These are phyloP conservation scores for Drosophila prosaltans DNA, from an alignment of 1,140 invertebrate genomes.

Conservation along the genomic window DNA sequence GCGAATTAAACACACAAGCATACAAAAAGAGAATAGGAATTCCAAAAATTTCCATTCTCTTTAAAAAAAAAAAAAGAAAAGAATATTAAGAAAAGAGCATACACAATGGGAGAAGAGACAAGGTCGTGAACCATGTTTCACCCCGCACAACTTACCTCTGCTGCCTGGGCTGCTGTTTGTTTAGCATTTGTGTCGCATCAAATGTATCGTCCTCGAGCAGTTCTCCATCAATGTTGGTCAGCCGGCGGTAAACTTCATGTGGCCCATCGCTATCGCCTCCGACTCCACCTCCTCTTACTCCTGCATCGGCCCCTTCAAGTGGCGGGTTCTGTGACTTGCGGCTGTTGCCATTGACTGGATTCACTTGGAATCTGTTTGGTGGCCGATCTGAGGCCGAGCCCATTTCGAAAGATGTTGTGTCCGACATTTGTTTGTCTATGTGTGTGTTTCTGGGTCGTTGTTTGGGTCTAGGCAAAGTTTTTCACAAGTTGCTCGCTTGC, in stretches of 20 bases:
- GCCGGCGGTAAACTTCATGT: conserved; percentile 74
- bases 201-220: conserved; percentile 77
- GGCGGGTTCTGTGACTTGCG: conserved; percentile 53
- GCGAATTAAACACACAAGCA: conserved; percentile 51
- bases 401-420: conserved; percentile 76
- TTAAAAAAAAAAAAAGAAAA: background rate
- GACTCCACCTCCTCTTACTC: conserved; percentile 3
- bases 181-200: conserved; percentile 71
- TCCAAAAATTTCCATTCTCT: conserved; percentile 45
- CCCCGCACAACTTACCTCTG: conserved; percentile 53
- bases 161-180: conserved; percentile 64
- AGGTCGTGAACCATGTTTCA: conserved; percentile 15
- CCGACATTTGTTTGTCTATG: conserved; percentile 62
- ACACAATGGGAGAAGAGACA: conserved; percentile 34
- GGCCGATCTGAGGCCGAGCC: conserved; percentile 74
- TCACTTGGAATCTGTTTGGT: conserved; percentile 82
- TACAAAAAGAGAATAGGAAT: conserved; percentile 35
- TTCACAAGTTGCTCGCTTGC: background rate
- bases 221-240: conserved; percentile 76
- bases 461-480: conserved; percentile 14
- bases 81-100: background rate
- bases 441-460: conserved; percentile 4
- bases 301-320: conserved; percentile 14
- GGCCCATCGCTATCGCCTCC: conserved; percentile 53
- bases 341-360: conserved; percentile 79